phyloP scores from a whole-genome alignment of 2,113 vertebrate genomes.

The Lipophrys pholis region DNA sequence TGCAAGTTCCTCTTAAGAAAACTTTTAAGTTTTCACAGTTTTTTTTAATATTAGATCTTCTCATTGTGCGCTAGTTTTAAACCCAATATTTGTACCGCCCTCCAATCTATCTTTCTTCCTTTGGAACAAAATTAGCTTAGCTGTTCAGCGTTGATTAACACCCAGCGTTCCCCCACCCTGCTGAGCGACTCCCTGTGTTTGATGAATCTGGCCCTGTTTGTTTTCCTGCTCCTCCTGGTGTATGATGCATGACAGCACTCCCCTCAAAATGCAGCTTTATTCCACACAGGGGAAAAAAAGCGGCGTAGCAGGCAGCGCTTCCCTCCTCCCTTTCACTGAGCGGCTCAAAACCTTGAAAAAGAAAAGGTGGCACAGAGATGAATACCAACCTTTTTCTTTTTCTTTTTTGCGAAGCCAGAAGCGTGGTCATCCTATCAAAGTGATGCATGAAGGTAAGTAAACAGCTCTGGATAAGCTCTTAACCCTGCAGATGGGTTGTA shows the following conservation, averaged over 20 bases:
- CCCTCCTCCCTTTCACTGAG: constrained; percentile 16
- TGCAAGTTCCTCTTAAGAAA: constrained; percentile 21
- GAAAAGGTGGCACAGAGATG: constrained; percentile 3
- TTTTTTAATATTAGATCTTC: constrained; percentile 1
- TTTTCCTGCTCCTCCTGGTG: constrained; percentile 53
- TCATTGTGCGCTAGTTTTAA: constrained; percentile 1
- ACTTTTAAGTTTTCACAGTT: background rate
- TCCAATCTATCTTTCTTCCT: constrained; percentile 5
- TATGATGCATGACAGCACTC: constrained; percentile 60
- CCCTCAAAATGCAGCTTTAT: constrained; percentile 60
- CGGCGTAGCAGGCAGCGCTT: background rate
- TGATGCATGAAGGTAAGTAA: constrained; percentile 27
- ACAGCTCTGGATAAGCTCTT: constrained; percentile 58
- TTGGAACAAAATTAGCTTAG: constrained; percentile 46
- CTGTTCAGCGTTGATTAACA: constrained; percentile 70
- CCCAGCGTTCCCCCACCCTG: constrained; percentile 34
- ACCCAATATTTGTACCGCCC: background rate
- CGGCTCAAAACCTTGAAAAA: constrained; percentile 39
- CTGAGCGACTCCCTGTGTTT: constrained; percentile 45
- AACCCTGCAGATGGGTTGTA: constrained; percentile 57
- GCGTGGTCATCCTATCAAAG: constrained; percentile 11
- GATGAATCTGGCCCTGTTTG: constrained; percentile 68
- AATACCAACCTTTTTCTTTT: background rate
- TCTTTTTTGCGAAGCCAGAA: constrained; percentile 26
- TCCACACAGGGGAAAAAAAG: constrained; percentile 14